Base-by-base conservation (phyloP, 2,888 invertebrate genomes). In the Plebejus melissa region DNA sequence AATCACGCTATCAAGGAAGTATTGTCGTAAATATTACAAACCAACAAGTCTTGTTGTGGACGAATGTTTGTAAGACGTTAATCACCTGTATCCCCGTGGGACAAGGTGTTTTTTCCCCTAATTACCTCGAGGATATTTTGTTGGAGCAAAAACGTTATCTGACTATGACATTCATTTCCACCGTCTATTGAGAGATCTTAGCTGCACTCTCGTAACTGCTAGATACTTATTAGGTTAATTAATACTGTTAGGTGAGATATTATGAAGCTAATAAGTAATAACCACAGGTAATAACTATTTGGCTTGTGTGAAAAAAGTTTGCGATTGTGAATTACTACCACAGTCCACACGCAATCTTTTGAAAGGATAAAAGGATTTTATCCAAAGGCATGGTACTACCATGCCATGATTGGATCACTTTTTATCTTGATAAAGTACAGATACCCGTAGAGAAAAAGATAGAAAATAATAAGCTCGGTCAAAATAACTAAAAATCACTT, bases 51-150 rank as follows among this genome's bases (percentile, higher is more conserved):
- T 77, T 78, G 77, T 80, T 77, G 74, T 71, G 78, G 76, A 77
- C 74, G 70, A 77, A 78, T 82, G 83, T 82, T 82, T 82, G 82
- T 82, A 84, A 82, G 81, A 87, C 85, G 88, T 88, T 89, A 88
- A 88, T 88, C 88, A 89, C 86, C 78, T 80, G 74, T 76, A 78
- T 71, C 79, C 82, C 83, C 83, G 81, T 50, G 80, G 81, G 82
- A 84, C 82, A 77, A 81, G 79, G 78, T 77, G 78, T 77, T 80
- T 86, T 87, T 83, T 84, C 82, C 84, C 84, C 85, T 88, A 86
- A 89, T 88, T 90, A 89, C 88, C 89, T 87, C 76, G 80, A 82
- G 83, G 83, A 85, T 84, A 86, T 86, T 88, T 85, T 86, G 86
- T 87, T 83, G 80, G 74, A 84, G 84, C 81, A 81, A 80, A 81